Base-by-base conservation (phyloP, 2,113 vertebrate genomes). In the Marcusenius ussheri region DNA sequence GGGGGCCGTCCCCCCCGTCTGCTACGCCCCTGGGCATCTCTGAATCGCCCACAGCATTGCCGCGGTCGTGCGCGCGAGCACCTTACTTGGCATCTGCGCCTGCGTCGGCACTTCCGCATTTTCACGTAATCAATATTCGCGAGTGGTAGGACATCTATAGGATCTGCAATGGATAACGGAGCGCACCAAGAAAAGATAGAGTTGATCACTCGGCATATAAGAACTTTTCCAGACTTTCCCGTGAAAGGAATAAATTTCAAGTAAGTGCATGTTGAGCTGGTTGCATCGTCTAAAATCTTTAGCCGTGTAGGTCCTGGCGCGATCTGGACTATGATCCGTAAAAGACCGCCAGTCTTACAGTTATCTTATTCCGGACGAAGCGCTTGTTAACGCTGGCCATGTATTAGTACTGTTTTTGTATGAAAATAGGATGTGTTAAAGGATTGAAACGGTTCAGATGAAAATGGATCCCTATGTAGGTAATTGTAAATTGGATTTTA, bases 241-340 rank as follows among this genome's bases (percentile, higher is more conserved):
- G 92, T 90, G 88, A 88, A 93, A 89, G 94, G 94, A 0, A 92
- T 95, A 62, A 0, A 93, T 80, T 95, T 95, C 91, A 94, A 93
- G 95, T 95, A 87, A 15, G 31, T 27, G 19, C 80, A 31, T 24
- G 11, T 21, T 47, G 17, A 10, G 70, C 3, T 53, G 19, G 51
- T 3, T 1, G 21, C 19, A 21, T 45, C 62, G 47, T 87, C 17
- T 10, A 58, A 31, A 47, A 47, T 46, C 17, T 46, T 47, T 24
- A 13, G 6, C 83, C 7, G 35, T 42, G 35, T 39, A 77, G 31
- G 74, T 77, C 13, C 27, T n/a, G 74, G 5, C 15, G 35, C 74
- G 11, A 15, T 31, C 27, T 70, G 62, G 8, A 70, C 27, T 31
- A 35, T 74, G 66, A 27, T 74, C n/a, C 27, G 66, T 74, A 10